Conservation (phyloP, 2,113 vertebrate genomes). For the Alectura lathami region DNA sequence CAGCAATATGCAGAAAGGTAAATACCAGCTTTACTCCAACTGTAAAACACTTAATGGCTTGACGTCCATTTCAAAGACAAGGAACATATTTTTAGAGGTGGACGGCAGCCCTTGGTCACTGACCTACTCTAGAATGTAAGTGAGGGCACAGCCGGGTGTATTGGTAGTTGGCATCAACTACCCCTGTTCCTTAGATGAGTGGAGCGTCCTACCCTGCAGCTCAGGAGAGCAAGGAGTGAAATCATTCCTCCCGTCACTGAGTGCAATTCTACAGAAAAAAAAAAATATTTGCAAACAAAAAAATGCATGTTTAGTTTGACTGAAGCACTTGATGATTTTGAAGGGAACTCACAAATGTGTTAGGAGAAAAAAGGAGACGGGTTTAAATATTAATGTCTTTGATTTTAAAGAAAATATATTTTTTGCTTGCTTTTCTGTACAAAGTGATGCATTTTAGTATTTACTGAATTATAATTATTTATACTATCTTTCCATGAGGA, state of each 20-base stretch:
- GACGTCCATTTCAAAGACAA: background rate
- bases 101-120: background rate
- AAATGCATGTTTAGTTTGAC: conserved; percentile 29
- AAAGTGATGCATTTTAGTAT: background rate
- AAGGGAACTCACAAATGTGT: background rate
- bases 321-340: background rate
- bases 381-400: background rate
- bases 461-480: background rate
- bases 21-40: background rate
- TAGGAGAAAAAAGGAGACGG: background rate
- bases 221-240: conserved; percentile 9
- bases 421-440: conserved; percentile 18
- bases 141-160: background rate
- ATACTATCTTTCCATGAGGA: background rate
- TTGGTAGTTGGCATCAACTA: background rate
- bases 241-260: background rate
- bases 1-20: background rate
- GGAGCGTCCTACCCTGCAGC: background rate
- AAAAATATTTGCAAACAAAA: conserved; percentile 30
- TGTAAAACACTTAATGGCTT: background rate
- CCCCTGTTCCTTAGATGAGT: background rate
- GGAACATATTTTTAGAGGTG: background rate
- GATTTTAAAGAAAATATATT: conserved; percentile 1
- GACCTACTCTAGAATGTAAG: background rate
- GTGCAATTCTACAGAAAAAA: background rate